Conservation (phyloP, 2,797 vertebrate species). For the Sus cebifrons region DNA sequence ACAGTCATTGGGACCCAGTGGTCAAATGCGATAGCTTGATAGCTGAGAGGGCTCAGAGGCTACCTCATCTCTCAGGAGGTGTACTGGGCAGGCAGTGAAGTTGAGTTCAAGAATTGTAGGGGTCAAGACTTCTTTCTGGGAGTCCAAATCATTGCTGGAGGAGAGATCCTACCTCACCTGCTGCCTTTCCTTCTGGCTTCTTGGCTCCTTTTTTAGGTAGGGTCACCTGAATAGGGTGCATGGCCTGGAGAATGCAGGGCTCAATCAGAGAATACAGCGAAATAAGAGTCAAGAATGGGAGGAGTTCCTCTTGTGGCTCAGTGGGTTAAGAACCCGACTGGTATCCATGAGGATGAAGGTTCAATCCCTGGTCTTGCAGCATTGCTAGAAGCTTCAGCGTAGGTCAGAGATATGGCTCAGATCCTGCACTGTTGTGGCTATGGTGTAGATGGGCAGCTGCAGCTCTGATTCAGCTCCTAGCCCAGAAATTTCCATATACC, state of each 20-base stretch:
- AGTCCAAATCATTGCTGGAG: neutral
- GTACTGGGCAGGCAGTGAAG: neutral
- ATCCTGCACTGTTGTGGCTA: no score
- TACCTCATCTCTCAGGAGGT: neutral
- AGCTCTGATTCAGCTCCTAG: no score
- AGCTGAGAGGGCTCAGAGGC: neutral
- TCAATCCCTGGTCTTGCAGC: no score
- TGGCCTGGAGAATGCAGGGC: neutral
- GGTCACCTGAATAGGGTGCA: neutral
- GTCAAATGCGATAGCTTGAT: neutral
- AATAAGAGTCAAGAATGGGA: neutral
- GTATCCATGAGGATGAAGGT: no score
- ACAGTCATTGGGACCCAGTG: neutral
- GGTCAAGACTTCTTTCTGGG: neutral
- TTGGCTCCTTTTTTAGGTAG: constrained; percentile 2
- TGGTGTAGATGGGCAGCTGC: no score
- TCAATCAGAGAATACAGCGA: neutral
- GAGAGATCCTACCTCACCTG: neutral
- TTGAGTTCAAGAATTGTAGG: neutral
- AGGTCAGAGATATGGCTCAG: no score
- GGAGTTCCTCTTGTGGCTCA: no score
- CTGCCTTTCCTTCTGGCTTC: neutral
- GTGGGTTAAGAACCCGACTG: no score
- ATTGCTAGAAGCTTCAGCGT: no score
- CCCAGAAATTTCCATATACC: no score